Conservation (phyloP, 2,888 invertebrate genomes). For the Timema cristinae region DNA sequence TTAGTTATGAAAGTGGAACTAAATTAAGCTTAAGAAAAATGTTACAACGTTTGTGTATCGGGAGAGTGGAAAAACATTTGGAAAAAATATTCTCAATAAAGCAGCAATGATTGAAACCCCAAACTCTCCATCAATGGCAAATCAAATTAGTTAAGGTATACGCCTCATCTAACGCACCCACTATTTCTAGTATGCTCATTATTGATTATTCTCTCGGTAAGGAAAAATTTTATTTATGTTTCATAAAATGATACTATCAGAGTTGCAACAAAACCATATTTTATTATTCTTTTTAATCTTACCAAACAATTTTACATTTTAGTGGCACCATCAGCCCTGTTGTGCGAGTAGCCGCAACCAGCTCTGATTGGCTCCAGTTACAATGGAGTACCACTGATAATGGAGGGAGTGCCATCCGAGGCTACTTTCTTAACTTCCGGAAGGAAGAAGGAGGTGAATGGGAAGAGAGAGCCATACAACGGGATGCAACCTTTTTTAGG, state of each 20-base stretch:
- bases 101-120: no score
- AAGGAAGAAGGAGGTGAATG: conserved; percentile 35
- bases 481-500: conserved; percentile 36
- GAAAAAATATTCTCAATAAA: no score
- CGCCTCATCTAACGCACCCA: no score
- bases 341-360: conserved; percentile 39
- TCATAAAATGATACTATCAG: no score
- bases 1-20: no score
- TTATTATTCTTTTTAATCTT: background rate
- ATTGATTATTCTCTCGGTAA: background rate
- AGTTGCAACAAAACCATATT: no score
- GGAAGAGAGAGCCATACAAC: conserved; percentile 38
- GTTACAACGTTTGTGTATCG: no score
- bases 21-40: no score
- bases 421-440: conserved; percentile 40
- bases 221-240: no score
- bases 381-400: conserved; percentile 42
- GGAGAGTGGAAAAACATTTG: no score
- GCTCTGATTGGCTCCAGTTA: conserved; percentile 40
- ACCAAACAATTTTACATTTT: conserved; percentile 19
- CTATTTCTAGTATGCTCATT: background rate
- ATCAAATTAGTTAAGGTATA: no score
- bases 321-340: conserved; percentile 42
- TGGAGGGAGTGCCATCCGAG: conserved; percentile 42
- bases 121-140: no score